These are phyloP conservation scores for Drosophila parthenogenetica DNA, from an alignment of 2,888 invertebrate species.

Conservation along the genomic window DNA sequence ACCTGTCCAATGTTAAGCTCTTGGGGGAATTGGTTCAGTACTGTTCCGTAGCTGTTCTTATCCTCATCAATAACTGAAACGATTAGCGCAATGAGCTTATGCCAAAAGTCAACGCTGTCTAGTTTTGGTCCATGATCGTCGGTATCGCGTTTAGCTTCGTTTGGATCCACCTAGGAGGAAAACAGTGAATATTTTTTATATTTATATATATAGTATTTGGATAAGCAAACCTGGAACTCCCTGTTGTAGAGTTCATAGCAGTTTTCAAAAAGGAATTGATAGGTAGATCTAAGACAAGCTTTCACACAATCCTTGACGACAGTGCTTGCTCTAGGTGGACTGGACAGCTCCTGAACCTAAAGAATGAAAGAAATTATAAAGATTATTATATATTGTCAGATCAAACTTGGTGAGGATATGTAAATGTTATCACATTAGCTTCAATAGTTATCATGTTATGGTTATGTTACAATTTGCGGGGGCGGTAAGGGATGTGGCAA, in stretches of 20 bases:
- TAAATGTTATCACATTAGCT: too few species aligned
- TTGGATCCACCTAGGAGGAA: conserved; percentile 90
- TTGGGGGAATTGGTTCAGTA: conserved; percentile 99
- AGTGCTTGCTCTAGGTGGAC: conserved; percentile 98
- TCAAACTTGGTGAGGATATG: too few species aligned
- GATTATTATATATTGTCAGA: too few species aligned
- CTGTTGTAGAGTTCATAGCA: conserved; percentile 98
- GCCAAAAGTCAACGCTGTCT: conserved; percentile 99
- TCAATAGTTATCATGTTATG: too few species aligned
- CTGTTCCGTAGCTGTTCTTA: conserved; percentile 98
- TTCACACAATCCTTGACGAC: conserved; percentile 99
- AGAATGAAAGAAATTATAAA: not conserved
- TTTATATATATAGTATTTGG: not conserved
- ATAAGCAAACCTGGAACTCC: conserved; percentile 91
- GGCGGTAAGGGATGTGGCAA: too few species aligned
- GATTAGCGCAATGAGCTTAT: conserved; percentile 97
- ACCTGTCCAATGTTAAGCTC: conserved; percentile 99
- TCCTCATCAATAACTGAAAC: conserved; percentile 99
- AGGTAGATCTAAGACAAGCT: conserved; percentile 98
- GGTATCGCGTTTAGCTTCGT: conserved; percentile 94
- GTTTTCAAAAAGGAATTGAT: conserved; percentile 99
- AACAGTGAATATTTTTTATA: not conserved
- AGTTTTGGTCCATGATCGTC: conserved; percentile 94
- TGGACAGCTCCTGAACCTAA: conserved; percentile 98
- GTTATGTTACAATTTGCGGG: too few species aligned